Conservation (phyloP, 2,888 invertebrate species). For the Glaucopsyche alexis region DNA sequence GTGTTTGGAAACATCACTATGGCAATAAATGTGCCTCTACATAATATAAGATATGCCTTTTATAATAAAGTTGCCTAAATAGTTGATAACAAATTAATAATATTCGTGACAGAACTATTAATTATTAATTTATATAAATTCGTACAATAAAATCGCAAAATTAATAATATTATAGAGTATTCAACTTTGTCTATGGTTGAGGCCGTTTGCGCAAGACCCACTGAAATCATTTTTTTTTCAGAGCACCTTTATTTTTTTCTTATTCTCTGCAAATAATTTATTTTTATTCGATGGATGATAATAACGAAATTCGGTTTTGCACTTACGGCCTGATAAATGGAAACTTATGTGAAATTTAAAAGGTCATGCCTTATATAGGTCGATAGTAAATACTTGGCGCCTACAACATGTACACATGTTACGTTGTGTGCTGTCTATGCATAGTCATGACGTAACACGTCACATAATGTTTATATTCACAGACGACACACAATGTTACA, state of each 20-base stretch:
- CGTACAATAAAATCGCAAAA: constrained; percentile 24
- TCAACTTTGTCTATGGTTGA: constrained; percentile 16
- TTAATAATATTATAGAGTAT: constrained; percentile 13
- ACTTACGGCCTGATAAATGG: neutral
- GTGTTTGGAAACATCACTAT: neutral
- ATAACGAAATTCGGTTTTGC: neutral
- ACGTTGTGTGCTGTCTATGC: too few relatives aligned
- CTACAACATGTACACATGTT: too few relatives aligned
- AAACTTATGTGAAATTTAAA: neutral
- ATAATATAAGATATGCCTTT: neutral
- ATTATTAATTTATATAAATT: constrained; percentile 12
- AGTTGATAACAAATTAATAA: constrained; percentile 14
- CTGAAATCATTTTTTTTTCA: neutral
- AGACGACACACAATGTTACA: too few relatives aligned
- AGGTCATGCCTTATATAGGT: neutral
- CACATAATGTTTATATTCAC: too few relatives aligned
- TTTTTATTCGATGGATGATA: neutral
- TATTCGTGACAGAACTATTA: neutral
- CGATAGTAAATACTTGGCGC: too few relatives aligned
- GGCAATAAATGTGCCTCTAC: constrained; percentile 12
- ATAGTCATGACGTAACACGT: too few relatives aligned
- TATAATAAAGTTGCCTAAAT: constrained; percentile 1
- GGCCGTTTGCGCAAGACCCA: constrained; percentile 1
- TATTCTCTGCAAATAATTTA: neutral
- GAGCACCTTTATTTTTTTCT: constrained; percentile 1